A percentile compares a stretch with the other conserved stretches of the same genome.
phyloP scores from a whole-genome alignment of 2,797 vertebrate genomes.

The Enteromius trimaculatus region DNA sequence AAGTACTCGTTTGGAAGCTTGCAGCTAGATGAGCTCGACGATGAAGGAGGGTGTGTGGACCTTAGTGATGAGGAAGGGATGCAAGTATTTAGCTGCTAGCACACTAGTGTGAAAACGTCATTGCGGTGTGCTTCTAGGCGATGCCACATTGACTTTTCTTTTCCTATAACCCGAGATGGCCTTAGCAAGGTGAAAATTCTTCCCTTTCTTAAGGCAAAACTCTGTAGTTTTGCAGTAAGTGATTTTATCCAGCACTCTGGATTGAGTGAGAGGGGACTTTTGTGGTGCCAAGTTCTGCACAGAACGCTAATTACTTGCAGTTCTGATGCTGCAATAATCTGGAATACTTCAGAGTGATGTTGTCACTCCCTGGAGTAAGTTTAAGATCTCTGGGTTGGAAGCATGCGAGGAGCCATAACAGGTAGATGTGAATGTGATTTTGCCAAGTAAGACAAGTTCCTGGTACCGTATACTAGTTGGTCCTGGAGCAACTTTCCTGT shows the following conservation, averaged over 20 bases:
- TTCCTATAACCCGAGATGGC: conserved; percentile 4
- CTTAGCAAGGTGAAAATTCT: conserved; percentile 17
- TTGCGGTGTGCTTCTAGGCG: neutral
- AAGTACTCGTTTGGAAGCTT: conserved; percentile 84
- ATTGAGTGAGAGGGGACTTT: neutral
- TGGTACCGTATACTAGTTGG: neutral
- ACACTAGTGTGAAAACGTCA: conserved; percentile 7
- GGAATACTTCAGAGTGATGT: conserved; percentile 7
- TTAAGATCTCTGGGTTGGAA: conserved; percentile 5
- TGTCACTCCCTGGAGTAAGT: conserved; percentile 6
- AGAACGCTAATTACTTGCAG: neutral
- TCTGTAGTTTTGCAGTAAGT: neutral
- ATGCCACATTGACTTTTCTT: neutral
- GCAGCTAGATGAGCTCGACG: conserved; percentile 82
- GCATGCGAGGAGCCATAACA: neutral
- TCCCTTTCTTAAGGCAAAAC: conserved; percentile 10
- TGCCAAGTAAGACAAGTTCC: neutral
- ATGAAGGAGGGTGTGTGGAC: conserved; percentile 78
- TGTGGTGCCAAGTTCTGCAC: conserved; percentile 33
- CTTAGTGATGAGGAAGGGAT: conserved; percentile 83
- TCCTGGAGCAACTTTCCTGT: neutral
- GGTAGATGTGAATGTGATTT: neutral
- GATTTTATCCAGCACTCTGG: neutral
- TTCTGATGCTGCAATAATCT: conserved; percentile 1
- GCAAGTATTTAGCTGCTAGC: conserved; percentile 82